Base-by-base conservation (phyloP, 1,140 invertebrate species). In the Drosophila yakuba region DNA sequence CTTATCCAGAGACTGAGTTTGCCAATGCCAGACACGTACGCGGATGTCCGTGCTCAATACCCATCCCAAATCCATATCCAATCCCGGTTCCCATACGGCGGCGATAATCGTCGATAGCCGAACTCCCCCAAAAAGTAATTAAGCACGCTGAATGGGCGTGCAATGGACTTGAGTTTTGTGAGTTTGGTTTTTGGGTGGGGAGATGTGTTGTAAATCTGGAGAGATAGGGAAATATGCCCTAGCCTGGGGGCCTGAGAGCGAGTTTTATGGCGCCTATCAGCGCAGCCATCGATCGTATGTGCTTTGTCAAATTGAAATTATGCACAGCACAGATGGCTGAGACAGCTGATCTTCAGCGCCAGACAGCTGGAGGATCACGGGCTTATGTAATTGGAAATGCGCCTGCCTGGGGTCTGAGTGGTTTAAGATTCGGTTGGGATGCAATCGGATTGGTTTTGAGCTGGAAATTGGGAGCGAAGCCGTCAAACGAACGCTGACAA, bases 261-360 rank as follows among this genome's bases (percentile, higher is more conserved):
- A 77, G 72, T 77, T 62, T 68, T 11, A 45, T 17, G 43, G 43
- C 43, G 43, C 83, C 83, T 88, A 88, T 85, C 78, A 85, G 58
- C 74, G 41, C 43, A 59, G 50, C 82, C 82, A 85, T 85, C 82
- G 73, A 86, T 78, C 82, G 75, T 88, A 78, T 86, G 83, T 86
- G 82, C 80, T 84, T 73, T 83, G 83, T 84, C 80, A 86, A 86
- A 86, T 86, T 88, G 82, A 86, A 86, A 86, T 86, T 86, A 86
- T 86, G 83, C 82, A 86, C 82, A 86, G 74, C 74, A 4, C 20
- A 25, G 23, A 25, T 4, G 23, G 23, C 23, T 69, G 74, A 85
- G 84, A 77, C 82, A 81, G 78, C 74, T 78, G 82, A 85, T 83
- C 80, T 58, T 75, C 75, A 66, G 78, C 47, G 78, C 47, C 72